phyloP scores from a whole-genome alignment of 2,888 invertebrate species.

The Chelonus formosanus region DNA sequence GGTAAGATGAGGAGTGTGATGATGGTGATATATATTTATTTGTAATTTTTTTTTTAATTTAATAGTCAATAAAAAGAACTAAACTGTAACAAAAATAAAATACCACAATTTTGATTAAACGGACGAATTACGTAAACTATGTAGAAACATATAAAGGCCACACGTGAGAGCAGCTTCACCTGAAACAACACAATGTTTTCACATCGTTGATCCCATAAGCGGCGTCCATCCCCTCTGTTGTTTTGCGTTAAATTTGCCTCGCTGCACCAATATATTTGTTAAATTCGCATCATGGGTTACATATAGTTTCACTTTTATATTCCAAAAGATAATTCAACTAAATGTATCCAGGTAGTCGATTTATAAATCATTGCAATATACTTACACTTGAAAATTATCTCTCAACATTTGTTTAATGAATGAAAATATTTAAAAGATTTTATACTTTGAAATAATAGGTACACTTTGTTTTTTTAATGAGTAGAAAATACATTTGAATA shows the following conservation, averaged over 20 bases:
- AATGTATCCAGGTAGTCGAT: background rate
- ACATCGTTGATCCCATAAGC: constrained; percentile 64
- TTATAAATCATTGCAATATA: too few species aligned
- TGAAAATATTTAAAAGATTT: too few species aligned
- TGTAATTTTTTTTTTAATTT: constrained; percentile 3
- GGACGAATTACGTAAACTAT: constrained; percentile 11
- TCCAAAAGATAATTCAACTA: constrained; percentile 4
- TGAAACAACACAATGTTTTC: constrained; percentile 65
- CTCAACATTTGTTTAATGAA: background rate
- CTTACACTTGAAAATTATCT: background rate
- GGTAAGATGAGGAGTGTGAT: background rate
- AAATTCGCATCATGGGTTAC: constrained; percentile 26
- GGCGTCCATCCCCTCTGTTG: constrained; percentile 61
- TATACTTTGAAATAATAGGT: too few species aligned
- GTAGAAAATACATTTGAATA: too few species aligned
- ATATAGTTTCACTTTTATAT: constrained; percentile 12
- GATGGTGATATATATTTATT: background rate
- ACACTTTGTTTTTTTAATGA: too few species aligned
- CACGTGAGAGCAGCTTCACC: constrained; percentile 62
- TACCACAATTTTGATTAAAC: constrained; percentile 8
- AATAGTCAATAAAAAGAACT: constrained; percentile 3
- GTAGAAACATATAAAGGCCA: constrained; percentile 28
- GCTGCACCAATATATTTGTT: constrained; percentile 34
- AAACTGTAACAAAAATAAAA: constrained; percentile 6
- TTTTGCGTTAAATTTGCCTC: constrained; percentile 54